Evolutionary conservation across 2,113 vertebrate genomes (phyloP).

Genomic region (Egretta garzetta): DNA sequence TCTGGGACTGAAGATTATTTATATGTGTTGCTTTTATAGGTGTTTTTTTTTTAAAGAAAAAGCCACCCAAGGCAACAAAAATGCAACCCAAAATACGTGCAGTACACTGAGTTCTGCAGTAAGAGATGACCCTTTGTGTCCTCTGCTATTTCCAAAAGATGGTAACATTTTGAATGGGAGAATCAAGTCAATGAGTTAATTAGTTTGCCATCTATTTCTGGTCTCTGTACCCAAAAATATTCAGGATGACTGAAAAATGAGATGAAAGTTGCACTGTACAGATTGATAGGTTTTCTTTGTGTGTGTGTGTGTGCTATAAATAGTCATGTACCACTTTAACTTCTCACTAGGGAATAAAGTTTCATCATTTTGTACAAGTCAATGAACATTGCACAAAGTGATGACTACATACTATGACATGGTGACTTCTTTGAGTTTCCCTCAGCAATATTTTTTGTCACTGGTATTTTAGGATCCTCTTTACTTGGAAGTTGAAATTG

Average conservation of each 20-base stretch:
- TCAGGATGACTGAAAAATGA: background rate
- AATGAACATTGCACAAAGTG: slow-evolving; percentile 39
- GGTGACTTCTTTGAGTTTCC: slow-evolving; percentile 9
- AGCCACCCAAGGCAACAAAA: background rate
- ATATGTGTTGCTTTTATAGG: background rate
- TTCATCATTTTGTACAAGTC: slow-evolving; percentile 9
- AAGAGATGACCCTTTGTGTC: background rate
- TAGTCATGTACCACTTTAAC: background rate
- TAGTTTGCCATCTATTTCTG: slow-evolving; percentile 4
- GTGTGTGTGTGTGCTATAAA: background rate
- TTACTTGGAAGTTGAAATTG: background rate
- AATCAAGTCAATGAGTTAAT: slow-evolving; percentile 10
- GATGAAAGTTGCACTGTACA: background rate
- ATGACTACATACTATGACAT: slow-evolving; percentile 2
- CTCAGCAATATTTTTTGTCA: slow-evolving; percentile 31
- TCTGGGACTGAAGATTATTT: background rate
- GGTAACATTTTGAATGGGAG: background rate
- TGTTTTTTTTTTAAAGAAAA: background rate
- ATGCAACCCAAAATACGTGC: background rate
- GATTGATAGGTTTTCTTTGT: background rate
- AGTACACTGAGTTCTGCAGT: background rate
- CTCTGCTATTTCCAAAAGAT: background rate
- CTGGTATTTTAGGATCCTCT: background rate
- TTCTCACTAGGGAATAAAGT: slow-evolving; percentile 16
- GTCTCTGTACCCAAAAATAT: slow-evolving; percentile 16